Conservation (phyloP, 1,140 invertebrate genomes). For the Galendromus occidentalis region DNA sequence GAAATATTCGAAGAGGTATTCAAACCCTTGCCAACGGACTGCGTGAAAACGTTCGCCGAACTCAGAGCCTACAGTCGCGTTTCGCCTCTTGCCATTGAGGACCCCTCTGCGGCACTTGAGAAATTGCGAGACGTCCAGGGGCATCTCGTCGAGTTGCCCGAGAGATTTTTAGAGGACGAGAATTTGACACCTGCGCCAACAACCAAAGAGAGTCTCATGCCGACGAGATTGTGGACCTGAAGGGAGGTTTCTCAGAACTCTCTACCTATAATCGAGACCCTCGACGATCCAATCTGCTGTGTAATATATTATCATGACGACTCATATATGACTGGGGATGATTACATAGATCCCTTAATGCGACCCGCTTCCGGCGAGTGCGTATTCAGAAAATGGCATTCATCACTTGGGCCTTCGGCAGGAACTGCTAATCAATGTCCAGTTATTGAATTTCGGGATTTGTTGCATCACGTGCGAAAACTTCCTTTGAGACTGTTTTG, state of each 20-base stretch:
- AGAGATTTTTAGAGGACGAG: conserved; percentile 64
- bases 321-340: no score
- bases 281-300: no score
- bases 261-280: no score
- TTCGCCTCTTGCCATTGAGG: conserved; percentile 36
- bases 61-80: conserved; percentile 48
- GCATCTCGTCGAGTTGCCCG: conserved; percentile 59
- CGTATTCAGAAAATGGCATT: no score
- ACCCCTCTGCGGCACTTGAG: conserved; percentile 45
- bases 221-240: conserved; percentile 32
- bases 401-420: no score
- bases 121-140: conserved; percentile 54
- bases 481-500: no score
- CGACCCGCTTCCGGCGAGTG: no score
- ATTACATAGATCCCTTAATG: no score
- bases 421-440: no score
- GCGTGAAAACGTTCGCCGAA: conserved; percentile 47
- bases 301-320: no score
- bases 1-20: conserved; percentile 72
- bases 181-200: conserved; percentile 50
- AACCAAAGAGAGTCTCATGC: conserved; percentile 46
- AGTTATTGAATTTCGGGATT: no score
- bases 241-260: background rate
- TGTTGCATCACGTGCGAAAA: no score
- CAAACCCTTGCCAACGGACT: conserved; percentile 58